Evolutionary conservation across 1,140 invertebrate species (phyloP).

Genomic region (Ips typographus): DNA sequence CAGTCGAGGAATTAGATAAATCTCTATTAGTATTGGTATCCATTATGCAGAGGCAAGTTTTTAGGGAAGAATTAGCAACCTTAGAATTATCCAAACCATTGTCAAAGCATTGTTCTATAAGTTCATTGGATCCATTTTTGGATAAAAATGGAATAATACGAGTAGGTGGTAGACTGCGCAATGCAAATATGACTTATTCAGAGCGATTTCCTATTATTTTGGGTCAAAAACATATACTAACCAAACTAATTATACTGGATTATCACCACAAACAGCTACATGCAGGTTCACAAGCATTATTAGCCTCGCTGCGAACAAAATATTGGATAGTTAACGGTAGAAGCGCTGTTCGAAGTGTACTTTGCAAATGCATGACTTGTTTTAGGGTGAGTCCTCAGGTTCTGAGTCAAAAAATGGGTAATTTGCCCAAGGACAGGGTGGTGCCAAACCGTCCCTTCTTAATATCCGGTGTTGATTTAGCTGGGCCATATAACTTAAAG

Average conservation of each 20-base stretch:
- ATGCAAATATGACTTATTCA: conserved; percentile 4
- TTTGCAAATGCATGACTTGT: too few relatives aligned
- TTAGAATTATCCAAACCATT: neutral
- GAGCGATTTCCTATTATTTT: conserved; percentile 41
- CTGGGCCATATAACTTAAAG: too few relatives aligned
- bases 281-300: conserved; percentile 38
- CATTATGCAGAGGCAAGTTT: neutral
- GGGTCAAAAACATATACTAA: conserved; percentile 36
- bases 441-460: too few relatives aligned
- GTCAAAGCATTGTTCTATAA: neutral
- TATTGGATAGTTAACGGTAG: conserved; percentile 39
- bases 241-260: conserved; percentile 31
- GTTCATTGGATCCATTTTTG: neutral
- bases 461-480: too few relatives aligned
- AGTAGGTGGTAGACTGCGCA: conserved; percentile 2
- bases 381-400: too few relatives aligned
- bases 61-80: neutral
- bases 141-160: neutral
- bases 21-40: neutral
- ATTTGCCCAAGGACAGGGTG: too few relatives aligned
- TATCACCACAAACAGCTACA: conserved; percentile 40
- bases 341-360: too few relatives aligned
- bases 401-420: too few relatives aligned
- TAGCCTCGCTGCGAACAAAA: conserved; percentile 31
- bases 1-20: neutral